phyloP scores from a whole-genome alignment of 92 coral and sea anemone genomes.

The Porites cylindrica region DNA sequence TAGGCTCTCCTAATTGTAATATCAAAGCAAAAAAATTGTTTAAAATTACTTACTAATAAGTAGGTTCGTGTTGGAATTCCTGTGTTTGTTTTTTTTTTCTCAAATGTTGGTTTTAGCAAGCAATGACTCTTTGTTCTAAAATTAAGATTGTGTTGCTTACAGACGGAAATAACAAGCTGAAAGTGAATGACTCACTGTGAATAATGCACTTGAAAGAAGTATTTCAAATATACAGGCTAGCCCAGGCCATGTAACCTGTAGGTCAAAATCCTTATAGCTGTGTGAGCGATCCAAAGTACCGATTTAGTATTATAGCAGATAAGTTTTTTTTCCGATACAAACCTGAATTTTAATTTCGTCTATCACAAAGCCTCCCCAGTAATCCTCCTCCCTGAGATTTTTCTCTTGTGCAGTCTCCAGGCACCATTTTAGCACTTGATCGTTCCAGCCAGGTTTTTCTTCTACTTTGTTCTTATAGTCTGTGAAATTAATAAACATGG shows the following conservation, averaged over 20 bases:
- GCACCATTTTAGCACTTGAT: slow-evolving; percentile 32
- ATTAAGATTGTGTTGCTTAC: no score
- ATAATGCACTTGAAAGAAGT: no score
- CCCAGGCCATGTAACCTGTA: not conserved
- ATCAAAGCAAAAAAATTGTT: not conserved
- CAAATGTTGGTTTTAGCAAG: no score
- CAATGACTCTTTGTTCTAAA: no score
- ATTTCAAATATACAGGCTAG: no score
- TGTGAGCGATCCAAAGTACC: not conserved
- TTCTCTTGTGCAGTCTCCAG: slow-evolving; percentile 31
- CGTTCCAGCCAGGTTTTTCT: no score
- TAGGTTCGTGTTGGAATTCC: no score
- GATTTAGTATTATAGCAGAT: not conserved
- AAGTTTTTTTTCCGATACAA: not conserved
- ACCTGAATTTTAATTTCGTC: slow-evolving; percentile 65
- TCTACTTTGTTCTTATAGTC: slow-evolving; percentile 40
- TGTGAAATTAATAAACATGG: not conserved
- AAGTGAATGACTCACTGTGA: no score
- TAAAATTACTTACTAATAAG: no score
- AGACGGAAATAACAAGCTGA: no score
- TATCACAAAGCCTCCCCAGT: not conserved
- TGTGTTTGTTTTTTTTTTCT: no score
- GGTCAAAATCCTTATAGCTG: not conserved
- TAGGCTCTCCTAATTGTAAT: slow-evolving; percentile 23
- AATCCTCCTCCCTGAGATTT: not conserved